These are phyloP conservation scores for Paracanthobrama guichenoti DNA, from an alignment of 2,113 vertebrate species.

Conservation along the genomic window DNA sequence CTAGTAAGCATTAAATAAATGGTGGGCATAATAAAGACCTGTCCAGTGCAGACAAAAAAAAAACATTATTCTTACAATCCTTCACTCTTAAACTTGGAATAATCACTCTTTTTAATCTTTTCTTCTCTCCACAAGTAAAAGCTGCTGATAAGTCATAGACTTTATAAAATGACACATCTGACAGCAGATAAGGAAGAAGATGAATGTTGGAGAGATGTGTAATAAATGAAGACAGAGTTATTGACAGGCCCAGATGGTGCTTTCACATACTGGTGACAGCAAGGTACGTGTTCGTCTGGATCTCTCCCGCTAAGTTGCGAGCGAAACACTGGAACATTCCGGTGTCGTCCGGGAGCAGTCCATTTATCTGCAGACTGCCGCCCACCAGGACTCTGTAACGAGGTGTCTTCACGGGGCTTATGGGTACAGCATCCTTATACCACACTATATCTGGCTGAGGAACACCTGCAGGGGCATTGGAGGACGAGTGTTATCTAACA, in stretches of 20 bases:
- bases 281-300: slow-evolving; percentile 95
- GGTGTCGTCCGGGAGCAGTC: slow-evolving; percentile 89
- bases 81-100: slow-evolving; percentile 38
- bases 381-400: slow-evolving; percentile 85
- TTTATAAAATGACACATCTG: slow-evolving; percentile 68
- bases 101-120: slow-evolving; percentile 39
- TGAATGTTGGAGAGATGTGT: slow-evolving; percentile 39
- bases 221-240: slow-evolving; percentile 46
- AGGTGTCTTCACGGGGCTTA: slow-evolving; percentile 82
- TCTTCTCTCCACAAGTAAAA: slow-evolving; percentile 61
- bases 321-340: slow-evolving; percentile 99
- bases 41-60: not conserved
- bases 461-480: slow-evolving; percentile 76
- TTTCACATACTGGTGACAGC: slow-evolving; percentile 89
- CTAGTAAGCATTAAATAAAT: not conserved
- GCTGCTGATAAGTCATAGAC: slow-evolving; percentile 68
- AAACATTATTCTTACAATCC: slow-evolving; percentile 17
- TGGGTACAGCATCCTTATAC: slow-evolving; percentile 91
- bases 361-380: slow-evolving; percentile 91
- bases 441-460: slow-evolving; percentile 88
- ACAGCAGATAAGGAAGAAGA: slow-evolving; percentile 50
- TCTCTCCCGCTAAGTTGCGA: slow-evolving; percentile 88
- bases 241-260: slow-evolving; percentile 30
- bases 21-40: not conserved
- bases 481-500: slow-evolving; percentile 35